Percentiles rank a stretch among this genome's conserved stretches.
phyloP scores from a whole-genome alignment of 2,797 vertebrate species.

The Taeniopygia guttata region DNA sequence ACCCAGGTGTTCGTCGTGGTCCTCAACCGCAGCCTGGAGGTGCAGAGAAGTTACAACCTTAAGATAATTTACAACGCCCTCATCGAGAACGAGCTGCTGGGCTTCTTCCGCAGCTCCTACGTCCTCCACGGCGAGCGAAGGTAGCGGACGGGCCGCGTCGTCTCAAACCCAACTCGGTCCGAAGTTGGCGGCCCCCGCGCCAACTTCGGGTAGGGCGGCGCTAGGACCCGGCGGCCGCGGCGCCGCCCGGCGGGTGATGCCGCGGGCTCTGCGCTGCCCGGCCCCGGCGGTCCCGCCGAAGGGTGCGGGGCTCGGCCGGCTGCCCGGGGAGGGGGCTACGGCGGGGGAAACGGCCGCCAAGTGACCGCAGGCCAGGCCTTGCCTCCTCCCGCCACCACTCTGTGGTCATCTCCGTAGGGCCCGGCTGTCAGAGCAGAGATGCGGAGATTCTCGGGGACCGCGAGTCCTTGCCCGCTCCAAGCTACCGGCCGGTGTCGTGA shows the following conservation, averaged over 20 bases:
- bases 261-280: not conserved
- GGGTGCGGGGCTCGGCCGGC: not conserved
- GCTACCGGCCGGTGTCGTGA: not conserved
- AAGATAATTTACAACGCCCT: constrained; percentile 88
- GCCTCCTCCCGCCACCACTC: too few species aligned
- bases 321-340: not conserved
- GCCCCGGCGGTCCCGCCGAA: not conserved
- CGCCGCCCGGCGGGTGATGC: not conserved
- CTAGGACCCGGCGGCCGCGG: constrained; percentile 17
- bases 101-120: constrained; percentile 95
- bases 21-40: constrained; percentile 89
- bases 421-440: not conserved
- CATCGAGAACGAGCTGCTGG: constrained; percentile 92
- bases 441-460: not conserved
- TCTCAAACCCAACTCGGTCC: not conserved
- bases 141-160: constrained; percentile 67
- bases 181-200: not conserved
- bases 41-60: constrained; percentile 85
- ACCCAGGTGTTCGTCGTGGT: constrained; percentile 91
- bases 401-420: not conserved
- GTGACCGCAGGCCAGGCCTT: not conserved
- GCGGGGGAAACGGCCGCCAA: too few species aligned
- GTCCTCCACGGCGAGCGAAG: constrained; percentile 87
- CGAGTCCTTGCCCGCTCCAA: too few species aligned
- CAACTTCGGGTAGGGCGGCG: constrained; percentile 19